Percentiles rank a stretch among this genome's conserved stretches.
phyloP scores from a whole-genome alignment of 2,113 vertebrate genomes.

The Eulemur rufifrons region DNA sequence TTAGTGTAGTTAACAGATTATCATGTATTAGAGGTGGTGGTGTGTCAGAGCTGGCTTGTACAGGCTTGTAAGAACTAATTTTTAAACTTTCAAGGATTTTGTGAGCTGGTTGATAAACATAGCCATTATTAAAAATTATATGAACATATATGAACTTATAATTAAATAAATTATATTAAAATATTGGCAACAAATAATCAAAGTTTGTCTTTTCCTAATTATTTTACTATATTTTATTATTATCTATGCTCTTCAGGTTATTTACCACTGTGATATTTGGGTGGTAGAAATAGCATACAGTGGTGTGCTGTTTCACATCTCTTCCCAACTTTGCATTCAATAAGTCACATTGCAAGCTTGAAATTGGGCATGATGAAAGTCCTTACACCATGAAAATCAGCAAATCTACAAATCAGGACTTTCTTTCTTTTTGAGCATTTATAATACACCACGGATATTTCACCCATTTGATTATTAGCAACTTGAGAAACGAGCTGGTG shows the following conservation, averaged over 20 bases:
- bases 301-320: not conserved
- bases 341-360: not conserved
- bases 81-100: not conserved
- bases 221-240: not conserved
- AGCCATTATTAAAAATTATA: constrained; percentile 1
- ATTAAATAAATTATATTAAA: constrained; percentile 26
- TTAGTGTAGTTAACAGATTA: not conserved
- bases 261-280: not conserved
- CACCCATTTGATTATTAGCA: not conserved
- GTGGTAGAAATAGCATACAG: not conserved
- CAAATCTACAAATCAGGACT: not conserved
- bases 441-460: not conserved
- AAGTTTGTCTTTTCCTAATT: not conserved
- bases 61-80: not conserved
- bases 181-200: not conserved
- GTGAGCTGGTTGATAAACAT: not conserved
- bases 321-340: not conserved
- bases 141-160: not conserved
- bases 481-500: not conserved
- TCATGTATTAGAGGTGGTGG: not conserved
- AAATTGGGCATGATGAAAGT: not conserved
- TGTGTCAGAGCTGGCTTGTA: not conserved
- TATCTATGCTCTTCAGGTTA: not conserved
- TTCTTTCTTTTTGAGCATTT: constrained; percentile 35
- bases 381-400: constrained; percentile 11